These are phyloP conservation scores for Busseola fusca DNA, from an alignment of 2,888 invertebrate species.

Conservation along the genomic window DNA sequence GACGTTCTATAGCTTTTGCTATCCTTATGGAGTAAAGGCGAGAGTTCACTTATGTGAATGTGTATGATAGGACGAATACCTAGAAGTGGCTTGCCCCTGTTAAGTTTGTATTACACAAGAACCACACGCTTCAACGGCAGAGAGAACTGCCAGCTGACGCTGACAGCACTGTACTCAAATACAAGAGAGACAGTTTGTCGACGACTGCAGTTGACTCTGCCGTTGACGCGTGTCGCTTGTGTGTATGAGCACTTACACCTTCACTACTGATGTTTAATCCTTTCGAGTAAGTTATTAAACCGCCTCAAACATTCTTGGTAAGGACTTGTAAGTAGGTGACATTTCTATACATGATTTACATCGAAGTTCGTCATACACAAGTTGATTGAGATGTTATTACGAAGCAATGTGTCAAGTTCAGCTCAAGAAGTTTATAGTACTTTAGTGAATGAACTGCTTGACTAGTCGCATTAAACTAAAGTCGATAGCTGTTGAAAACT, in stretches of 20 bases:
- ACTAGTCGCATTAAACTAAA: neutral
- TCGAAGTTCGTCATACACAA: constrained; percentile 3
- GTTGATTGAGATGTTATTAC: constrained; percentile 4
- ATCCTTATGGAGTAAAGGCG: neutral
- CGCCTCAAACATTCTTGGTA: neutral
- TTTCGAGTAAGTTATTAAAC: neutral
- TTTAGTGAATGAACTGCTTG: neutral
- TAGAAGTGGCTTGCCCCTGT: neutral
- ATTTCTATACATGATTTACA: constrained; percentile 19
- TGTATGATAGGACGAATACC: neutral
- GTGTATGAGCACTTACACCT: neutral
- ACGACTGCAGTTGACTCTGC: no score
- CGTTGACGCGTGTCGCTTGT: neutral
- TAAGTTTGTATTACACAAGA: neutral
- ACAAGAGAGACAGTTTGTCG: no score
- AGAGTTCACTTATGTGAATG: neutral
- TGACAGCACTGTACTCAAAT: neutral
- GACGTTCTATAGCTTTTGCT: neutral
- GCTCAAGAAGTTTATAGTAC: neutral
- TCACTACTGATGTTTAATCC: neutral
- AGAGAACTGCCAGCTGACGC: neutral
- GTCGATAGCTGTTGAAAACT: constrained; percentile 7
- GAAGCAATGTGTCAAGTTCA: constrained; percentile 1
- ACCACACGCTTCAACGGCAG: neutral
- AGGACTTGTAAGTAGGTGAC: constrained; percentile 14